phyloP scores from a whole-genome alignment of 2,113 vertebrate genomes.

The Calidris pygmaea region DNA sequence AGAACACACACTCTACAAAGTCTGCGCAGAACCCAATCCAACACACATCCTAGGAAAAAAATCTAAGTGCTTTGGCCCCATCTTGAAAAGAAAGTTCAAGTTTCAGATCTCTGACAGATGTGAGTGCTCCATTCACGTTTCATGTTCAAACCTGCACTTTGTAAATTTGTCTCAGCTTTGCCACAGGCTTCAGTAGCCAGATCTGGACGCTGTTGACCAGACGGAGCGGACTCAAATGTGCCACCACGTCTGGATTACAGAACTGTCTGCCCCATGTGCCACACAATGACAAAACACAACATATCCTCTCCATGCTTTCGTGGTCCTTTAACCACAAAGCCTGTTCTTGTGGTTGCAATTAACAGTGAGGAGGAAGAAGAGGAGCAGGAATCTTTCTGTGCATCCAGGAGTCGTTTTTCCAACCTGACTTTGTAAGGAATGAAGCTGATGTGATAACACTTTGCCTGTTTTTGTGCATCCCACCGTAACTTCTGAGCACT shows the following conservation, averaged over 20 bases:
- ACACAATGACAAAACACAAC: neutral
- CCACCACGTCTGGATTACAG: neutral
- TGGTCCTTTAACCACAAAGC: neutral
- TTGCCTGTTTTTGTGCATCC: neutral
- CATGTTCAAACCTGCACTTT: neutral
- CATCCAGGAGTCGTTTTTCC: neutral
- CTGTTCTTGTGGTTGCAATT: neutral
- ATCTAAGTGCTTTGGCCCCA: neutral
- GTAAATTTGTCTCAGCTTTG: neutral
- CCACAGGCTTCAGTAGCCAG: neutral
- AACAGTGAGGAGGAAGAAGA: neutral
- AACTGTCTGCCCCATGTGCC: neutral
- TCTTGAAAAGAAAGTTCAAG: neutral
- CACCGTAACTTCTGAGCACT: neutral
- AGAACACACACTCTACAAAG: neutral
- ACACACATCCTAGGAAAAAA: slow-evolving; percentile 22
- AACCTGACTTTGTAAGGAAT: neutral
- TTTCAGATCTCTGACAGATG: slow-evolving; percentile 7
- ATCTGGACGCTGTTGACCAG: neutral
- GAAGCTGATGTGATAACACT: neutral
- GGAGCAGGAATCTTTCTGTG: neutral
- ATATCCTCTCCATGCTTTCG: neutral
- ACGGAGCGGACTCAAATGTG: neutral
- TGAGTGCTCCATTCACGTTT: neutral
- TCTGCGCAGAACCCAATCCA: slow-evolving; percentile 5